Base-by-base conservation (phyloP, 1,140 invertebrate genomes). In the Bombus cullumanus region DNA sequence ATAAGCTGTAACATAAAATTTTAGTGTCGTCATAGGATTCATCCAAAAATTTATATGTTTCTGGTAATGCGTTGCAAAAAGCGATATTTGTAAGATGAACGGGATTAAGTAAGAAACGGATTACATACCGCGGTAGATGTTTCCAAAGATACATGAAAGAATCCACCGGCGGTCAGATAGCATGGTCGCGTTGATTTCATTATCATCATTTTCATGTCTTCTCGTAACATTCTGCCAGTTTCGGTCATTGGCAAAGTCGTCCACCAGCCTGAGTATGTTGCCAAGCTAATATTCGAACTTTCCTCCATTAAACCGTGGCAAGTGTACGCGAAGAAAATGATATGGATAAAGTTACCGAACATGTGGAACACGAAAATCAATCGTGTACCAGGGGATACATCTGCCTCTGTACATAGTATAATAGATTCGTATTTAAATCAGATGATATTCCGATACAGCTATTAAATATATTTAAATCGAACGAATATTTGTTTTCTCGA, bases 61-160 rank as follows among this genome's bases (percentile, higher is more conserved):
- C 3, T 59, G 28, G 12, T 2, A 34, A 37, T 3, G 25, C 9
- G 2, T 10, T 10, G 22, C 22, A 10, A 59, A 22, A 34, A 37
- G 22, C 13, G 31, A 59, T 15, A 68, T 66, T 34, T 31, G 0
- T 0, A 34, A 0, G 0, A 22, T 22, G 13, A 66, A 1, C 8
- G 6, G 2, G 1, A 39, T 31, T 18, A 3, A 47, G 28, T 25
- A 1, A 1, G 2, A 6, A 1, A 43, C 8, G 47, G 68, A 12
- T 64, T 43, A 31, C 80, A 62, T 84, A 90, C 89, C 31, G 43
- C 10, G 0, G 71, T 90, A 15, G 53, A 84, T 34, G 88, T 90
- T 22, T 86, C 90, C 77, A 91, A 81, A 2, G 91, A 89, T 13
- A 91, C 82, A 3, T 88, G 85, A 59, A 88, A 91, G 41, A 91